Evolutionary conservation across 1,140 invertebrate species (phyloP), one percentile per base, ranked within the genome.

Genomic region (Stenopsyche tienmushanensis): DNA sequence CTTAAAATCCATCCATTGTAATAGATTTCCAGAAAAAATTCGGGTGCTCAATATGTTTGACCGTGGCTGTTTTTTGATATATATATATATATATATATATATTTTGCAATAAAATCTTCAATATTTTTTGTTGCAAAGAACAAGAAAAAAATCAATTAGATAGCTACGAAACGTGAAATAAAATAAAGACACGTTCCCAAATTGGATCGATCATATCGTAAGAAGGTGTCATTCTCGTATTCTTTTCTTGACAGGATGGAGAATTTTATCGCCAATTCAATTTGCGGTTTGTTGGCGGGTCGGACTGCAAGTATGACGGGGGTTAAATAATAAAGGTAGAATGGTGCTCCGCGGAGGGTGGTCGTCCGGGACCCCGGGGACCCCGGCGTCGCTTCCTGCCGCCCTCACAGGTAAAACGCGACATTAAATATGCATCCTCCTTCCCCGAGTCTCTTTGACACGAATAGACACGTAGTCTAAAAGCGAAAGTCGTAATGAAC

Each of bases 241-340:
- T 42, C 54, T 20, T 29, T 10, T 10, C 5, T 18, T 42, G 39
- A 18, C 39, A 18, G 9, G 47, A 13, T 29, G 55, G 20, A 60
- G 23, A 60, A 44, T 59, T 68, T 68, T 68, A 68, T 68, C 66
- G 66, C 18, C 66, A 65, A 68, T 68, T 68, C 66, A 68, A 68
- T 68, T 68, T 68, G 62, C 62, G 54, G 54, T 57, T 57, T 39
- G 54, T 42, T 25, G 52, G 54, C 41, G 45, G 42, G 42, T 29
- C 23, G 34, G 18, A 39, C 59, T 21, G 39, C 65, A 21, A 42
- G 65, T 63, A 67, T 67, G 65, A 66, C 66, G 54, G 13, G 34
- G 50, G 52, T 45, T 68, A 65, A 68, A 68, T 68, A 64, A 68
- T 68, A 64, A 42, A 67, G 21, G 5, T 34, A 13, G 29, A n/a